These are phyloP conservation scores for Drosophila yakuba DNA, from an alignment of 1,140 invertebrate species.

Conservation along the genomic window DNA sequence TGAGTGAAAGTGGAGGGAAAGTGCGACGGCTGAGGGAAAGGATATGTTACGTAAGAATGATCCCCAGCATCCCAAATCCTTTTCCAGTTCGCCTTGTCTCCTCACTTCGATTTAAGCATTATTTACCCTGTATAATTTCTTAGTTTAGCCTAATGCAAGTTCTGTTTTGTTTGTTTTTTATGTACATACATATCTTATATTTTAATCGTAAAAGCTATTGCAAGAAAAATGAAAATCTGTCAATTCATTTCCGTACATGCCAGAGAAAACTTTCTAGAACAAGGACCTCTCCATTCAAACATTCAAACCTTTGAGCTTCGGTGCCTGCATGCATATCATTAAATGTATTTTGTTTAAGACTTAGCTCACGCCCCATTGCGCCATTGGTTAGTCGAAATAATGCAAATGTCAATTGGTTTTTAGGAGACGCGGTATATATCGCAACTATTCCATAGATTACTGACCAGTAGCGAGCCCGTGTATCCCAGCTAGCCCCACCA, in stretches of 20 bases:
- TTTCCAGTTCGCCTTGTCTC: constrained; percentile 6
- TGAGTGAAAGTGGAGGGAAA: constrained; percentile 2
- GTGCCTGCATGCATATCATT: constrained; percentile 30
- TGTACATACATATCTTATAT: constrained; percentile 45
- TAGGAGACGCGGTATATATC: constrained; percentile 68
- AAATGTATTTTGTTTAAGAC: constrained; percentile 11
- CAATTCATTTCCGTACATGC: not conserved
- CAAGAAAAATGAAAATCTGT: not conserved
- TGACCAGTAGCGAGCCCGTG: constrained; percentile 30
- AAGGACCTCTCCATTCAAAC: constrained; percentile 23
- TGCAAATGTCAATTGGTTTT: constrained; percentile 54
- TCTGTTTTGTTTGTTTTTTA: constrained; percentile 39
- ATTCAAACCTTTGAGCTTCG: not conserved
- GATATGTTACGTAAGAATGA: not conserved
- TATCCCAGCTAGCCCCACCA: constrained; percentile 31
- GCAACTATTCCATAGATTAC: constrained; percentile 73
- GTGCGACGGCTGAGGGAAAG: constrained; percentile 11
- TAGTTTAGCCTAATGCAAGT: constrained; percentile 24
- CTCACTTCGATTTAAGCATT: constrained; percentile 17
- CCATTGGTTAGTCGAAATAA: constrained; percentile 26
- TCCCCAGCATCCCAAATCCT: constrained; percentile 7
- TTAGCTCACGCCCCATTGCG: constrained; percentile 3
- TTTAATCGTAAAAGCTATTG: constrained; percentile 14
- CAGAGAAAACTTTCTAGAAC: constrained; percentile 10
- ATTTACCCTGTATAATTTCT: constrained; percentile 26